Percentiles rank a stretch among this genome's conserved stretches.
These are phyloP conservation scores for Montifringilla adamsi DNA, from an alignment of 2,113 vertebrate species.

Conservation along the genomic window DNA sequence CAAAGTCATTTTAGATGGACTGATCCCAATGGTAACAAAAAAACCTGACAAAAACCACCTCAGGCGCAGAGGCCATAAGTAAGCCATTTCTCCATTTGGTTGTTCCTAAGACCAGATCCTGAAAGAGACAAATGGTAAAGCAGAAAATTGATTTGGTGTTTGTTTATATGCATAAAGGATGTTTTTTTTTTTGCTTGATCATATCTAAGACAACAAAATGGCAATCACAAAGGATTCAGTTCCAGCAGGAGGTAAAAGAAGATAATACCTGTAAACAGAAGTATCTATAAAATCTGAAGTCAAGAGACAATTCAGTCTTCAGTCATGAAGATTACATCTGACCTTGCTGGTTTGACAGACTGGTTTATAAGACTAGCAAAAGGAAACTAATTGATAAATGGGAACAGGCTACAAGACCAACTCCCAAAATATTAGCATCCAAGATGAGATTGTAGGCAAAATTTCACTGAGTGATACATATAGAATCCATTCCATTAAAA, in stretches of 20 bases:
- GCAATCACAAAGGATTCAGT: not conserved
- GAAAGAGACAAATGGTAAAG: not conserved
- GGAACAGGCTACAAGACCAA: not conserved
- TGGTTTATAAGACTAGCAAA: not conserved
- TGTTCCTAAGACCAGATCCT: not conserved
- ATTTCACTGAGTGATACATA: not conserved
- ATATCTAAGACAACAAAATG: not conserved
- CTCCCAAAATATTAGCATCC: not conserved
- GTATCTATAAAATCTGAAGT: not conserved
- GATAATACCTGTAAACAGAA: not conserved
- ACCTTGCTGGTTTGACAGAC: not conserved
- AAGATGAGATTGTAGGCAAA: not conserved
- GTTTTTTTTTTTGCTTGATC: not conserved
- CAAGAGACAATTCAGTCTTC: not conserved
- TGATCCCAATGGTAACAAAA: not conserved
- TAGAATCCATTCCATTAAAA: not conserved
- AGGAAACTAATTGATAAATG: not conserved
- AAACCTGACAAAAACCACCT: fast-evolving
- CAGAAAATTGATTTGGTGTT: not conserved
- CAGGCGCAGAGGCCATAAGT: not conserved
- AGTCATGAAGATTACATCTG: not conserved
- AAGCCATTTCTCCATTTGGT: not conserved
- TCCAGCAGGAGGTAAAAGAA: not conserved
- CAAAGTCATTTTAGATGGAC: not conserved
- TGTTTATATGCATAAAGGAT: not conserved